phyloP scores from a whole-genome alignment of 2,888 invertebrate species.

The Cephus pygmeus region DNA sequence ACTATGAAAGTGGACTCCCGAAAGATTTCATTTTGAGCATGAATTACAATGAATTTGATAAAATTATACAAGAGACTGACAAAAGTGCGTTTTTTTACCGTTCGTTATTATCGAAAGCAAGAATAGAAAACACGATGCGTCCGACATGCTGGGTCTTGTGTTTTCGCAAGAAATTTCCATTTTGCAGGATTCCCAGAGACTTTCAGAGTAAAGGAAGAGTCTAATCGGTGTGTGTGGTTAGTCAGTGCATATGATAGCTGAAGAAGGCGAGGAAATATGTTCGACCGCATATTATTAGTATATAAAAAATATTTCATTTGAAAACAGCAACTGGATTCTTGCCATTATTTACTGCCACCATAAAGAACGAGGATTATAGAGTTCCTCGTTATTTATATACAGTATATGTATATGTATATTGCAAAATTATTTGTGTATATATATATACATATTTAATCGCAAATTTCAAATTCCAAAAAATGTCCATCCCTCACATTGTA shows the following conservation, averaged over 20 bases:
- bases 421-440: neutral
- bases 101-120: neutral
- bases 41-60: neutral
- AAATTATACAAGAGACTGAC: neutral
- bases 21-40: neutral
- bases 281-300: neutral
- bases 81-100: neutral
- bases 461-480: neutral
- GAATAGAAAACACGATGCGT: neutral
- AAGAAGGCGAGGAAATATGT: constrained; percentile 19
- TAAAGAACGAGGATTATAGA: neutral
- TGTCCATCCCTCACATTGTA: neutral
- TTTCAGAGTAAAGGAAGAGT: neutral
- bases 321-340: neutral
- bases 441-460: neutral
- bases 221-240: constrained; percentile 7
- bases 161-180: neutral
- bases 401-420: neutral
- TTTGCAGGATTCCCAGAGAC: neutral
- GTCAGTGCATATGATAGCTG: constrained; percentile 27
- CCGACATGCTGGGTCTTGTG: neutral
- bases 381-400: neutral
- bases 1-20: constrained; percentile 21
- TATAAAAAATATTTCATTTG: neutral
- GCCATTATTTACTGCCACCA: neutral